These are phyloP conservation scores for Magallana gigas DNA, from an alignment of 1,140 invertebrate genomes.

Conservation along the genomic window DNA sequence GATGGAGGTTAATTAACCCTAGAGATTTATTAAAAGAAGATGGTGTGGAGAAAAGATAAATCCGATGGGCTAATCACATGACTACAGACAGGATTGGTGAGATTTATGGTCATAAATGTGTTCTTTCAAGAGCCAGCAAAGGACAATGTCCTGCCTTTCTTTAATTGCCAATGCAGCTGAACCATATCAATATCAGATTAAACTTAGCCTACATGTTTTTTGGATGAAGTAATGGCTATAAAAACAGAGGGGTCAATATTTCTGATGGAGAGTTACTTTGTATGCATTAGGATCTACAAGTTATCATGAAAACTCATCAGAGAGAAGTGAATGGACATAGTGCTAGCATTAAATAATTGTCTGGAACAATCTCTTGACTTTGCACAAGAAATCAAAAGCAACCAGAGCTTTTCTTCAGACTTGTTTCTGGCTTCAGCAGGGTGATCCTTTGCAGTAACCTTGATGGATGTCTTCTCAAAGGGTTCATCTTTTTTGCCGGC, in stretches of 20 bases:
- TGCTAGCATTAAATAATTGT: no score
- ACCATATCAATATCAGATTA: not conserved
- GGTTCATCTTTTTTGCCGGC: not conserved
- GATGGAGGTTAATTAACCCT: slow-evolving; percentile 14
- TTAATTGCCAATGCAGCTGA: slow-evolving; percentile 13
- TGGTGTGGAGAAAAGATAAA: slow-evolving; percentile 27
- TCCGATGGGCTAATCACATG: not conserved
- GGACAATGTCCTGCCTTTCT: not conserved
- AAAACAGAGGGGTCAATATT: no score
- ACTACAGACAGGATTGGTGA: slow-evolving; percentile 6
- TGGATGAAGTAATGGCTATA: no score
- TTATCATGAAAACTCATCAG: no score
- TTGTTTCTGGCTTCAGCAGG: no score
- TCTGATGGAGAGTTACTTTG: no score
- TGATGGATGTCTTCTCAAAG: not conserved
- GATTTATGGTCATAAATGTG: slow-evolving; percentile 30
- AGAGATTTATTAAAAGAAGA: slow-evolving; percentile 34
- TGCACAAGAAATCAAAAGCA: no score
- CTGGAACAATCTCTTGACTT: no score
- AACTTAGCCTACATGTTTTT: not conserved
- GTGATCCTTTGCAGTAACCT: not conserved
- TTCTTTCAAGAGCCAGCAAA: slow-evolving; percentile 1
- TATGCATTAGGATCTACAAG: no score
- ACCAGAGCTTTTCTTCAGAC: no score
- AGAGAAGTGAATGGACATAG: no score